Evolutionary conservation across 2,113 vertebrate species (phyloP).

Genomic region (Semicossyphus pulcher): DNA sequence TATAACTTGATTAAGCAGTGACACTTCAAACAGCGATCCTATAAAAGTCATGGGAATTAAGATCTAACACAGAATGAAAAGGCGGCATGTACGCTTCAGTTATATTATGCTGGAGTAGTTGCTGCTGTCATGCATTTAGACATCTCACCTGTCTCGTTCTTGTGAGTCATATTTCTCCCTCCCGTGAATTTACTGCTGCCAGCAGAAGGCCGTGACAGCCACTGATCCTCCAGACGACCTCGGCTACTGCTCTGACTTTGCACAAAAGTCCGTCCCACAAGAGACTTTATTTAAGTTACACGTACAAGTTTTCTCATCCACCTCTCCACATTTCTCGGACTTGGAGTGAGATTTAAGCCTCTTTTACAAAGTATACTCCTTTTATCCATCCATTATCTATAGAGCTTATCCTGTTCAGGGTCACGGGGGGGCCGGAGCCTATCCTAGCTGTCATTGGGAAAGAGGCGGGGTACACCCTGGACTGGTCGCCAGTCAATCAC

Average conservation of each 20-base stretch:
- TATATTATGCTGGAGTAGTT: constrained; percentile 25
- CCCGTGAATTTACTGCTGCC: constrained; percentile 23
- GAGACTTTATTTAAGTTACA: not conserved
- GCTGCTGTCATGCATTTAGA: constrained; percentile 40
- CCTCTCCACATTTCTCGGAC: no score
- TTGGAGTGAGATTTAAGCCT: no score
- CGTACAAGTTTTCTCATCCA: not conserved
- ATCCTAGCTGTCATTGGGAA: no score
- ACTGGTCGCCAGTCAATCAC: no score
- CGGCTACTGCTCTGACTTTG: constrained; percentile 30
- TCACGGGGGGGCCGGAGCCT: no score
- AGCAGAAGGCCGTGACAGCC: constrained; percentile 2
- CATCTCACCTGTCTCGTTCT: constrained; percentile 45
- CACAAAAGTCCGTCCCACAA: not conserved
- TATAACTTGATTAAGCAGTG: constrained; percentile 29
- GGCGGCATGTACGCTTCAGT: constrained; percentile 42
- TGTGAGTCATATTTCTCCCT: constrained; percentile 10
- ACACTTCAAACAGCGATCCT: constrained; percentile 34
- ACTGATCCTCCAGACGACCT: constrained; percentile 15
- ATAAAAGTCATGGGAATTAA: constrained; percentile 39
- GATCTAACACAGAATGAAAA: constrained; percentile 44
- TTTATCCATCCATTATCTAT: no score
- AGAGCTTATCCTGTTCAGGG: no score
- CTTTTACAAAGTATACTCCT: no score
- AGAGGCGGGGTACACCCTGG: no score